These are phyloP conservation scores for Dicentrarchus labrax DNA, from an alignment of 2,113 vertebrate species.

Conservation along the genomic window DNA sequence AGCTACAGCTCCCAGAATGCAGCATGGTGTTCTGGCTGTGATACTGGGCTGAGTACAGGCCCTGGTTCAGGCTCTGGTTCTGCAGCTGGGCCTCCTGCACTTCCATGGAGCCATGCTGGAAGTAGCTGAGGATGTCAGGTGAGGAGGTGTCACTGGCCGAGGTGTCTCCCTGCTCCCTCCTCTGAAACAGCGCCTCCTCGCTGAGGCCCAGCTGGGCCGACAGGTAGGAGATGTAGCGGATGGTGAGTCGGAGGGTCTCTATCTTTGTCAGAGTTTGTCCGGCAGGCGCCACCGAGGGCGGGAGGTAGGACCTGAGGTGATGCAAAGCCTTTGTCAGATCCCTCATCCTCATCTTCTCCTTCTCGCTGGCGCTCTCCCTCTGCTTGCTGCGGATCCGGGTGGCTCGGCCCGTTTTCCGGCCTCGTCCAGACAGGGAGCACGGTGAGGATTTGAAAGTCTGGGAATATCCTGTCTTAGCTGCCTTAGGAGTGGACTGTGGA, in stretches of 20 bases:
- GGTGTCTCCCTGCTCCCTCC: constrained; percentile 68
- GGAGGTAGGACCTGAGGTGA: constrained; percentile 87
- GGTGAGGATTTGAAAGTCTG: constrained; percentile 37
- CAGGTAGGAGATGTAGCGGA: constrained; percentile 87
- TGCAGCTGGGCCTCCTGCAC: constrained; percentile 56
- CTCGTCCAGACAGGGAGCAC: constrained; percentile 31
- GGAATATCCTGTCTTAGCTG: constrained; percentile 34
- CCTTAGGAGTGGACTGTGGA: constrained; percentile 48
- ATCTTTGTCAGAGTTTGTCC: constrained; percentile 88
- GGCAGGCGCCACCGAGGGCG: constrained; percentile 84
- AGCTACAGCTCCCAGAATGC: constrained; percentile 70
- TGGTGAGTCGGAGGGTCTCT: constrained; percentile 86
- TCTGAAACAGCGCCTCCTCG: constrained; percentile 78
- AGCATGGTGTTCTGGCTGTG: constrained; percentile 52
- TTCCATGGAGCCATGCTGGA: constrained; percentile 65
- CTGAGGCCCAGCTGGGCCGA: constrained; percentile 84
- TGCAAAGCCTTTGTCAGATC: constrained; percentile 87
- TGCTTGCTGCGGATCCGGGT: constrained; percentile 83
- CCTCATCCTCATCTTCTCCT: constrained; percentile 89
- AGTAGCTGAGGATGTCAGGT: constrained; percentile 73
- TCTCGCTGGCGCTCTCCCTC: constrained; percentile 88
- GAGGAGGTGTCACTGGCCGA: constrained; percentile 61
- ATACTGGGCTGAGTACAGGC: constrained; percentile 48
- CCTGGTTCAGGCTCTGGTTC: constrained; percentile 50
- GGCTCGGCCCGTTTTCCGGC: constrained; percentile 54